Conservation (phyloP, 1,140 invertebrate genomes). For the Platyura marginata region DNA sequence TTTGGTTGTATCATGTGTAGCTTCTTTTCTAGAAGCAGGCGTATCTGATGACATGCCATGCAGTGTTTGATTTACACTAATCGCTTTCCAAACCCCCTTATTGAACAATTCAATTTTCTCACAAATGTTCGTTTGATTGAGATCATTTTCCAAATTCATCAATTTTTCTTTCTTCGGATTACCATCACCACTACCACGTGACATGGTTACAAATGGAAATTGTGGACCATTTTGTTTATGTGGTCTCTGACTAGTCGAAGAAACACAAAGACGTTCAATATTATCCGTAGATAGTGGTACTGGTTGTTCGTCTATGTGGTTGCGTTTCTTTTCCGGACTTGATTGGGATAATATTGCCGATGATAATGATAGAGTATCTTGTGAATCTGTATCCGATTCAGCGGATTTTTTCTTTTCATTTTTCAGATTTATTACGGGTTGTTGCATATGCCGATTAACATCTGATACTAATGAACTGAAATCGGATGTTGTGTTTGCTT, state of each 20-base stretch:
- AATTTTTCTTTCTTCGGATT: too few species aligned
- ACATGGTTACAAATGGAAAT: too few species aligned
- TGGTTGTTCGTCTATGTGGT: neutral
- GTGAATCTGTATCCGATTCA: neutral
- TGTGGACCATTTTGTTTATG: neutral
- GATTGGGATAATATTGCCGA: constrained; percentile 1
- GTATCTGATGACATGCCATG: constrained; percentile 6
- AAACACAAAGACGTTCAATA: constrained; percentile 6
- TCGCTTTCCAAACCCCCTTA: constrained; percentile 6
- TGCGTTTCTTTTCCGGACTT: constrained; percentile 5
- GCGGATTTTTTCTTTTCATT: constrained; percentile 1
- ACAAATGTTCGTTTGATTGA: too few species aligned
- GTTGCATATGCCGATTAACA: neutral
- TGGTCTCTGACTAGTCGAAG: too few species aligned
- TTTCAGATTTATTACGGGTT: neutral
- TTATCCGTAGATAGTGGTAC: constrained; percentile 8
- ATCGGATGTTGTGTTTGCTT: constrained; percentile 7
- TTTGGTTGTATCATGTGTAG: too few species aligned
- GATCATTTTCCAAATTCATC: too few species aligned
- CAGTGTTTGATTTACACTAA: constrained; percentile 10
- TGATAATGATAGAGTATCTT: neutral
- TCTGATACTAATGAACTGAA: constrained; percentile 6
- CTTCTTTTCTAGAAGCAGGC: too few species aligned
- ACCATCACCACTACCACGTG: too few species aligned
- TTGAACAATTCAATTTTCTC: neutral